phyloP scores from a whole-genome alignment of 2,797 vertebrate genomes.

The Dicrostonyx torquatus region DNA sequence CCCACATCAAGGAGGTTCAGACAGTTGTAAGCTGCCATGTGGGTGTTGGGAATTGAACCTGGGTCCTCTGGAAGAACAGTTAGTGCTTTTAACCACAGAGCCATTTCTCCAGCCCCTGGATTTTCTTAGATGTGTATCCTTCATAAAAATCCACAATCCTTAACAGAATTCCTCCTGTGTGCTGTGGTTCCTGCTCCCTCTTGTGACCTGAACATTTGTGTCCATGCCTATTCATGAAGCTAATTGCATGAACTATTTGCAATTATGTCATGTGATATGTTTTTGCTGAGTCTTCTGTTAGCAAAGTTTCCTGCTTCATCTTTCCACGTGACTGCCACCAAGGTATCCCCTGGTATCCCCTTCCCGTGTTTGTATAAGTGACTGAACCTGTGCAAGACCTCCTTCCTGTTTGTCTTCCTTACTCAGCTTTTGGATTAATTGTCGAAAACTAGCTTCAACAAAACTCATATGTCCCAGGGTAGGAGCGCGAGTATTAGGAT shows the following conservation, averaged over 20 bases:
- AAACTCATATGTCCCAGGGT: too few relatives aligned
- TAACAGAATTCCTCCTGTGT: not conserved
- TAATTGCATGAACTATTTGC: not conserved
- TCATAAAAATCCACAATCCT: not conserved
- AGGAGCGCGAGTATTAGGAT: too few relatives aligned
- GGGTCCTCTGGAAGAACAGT: too few relatives aligned
- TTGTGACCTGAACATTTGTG: not conserved
- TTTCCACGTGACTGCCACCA: not conserved
- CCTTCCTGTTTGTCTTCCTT: not conserved
- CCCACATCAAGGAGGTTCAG: too few relatives aligned
- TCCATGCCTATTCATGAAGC: not conserved
- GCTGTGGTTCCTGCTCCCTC: not conserved
- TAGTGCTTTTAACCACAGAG: too few relatives aligned
- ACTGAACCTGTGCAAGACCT: not conserved
- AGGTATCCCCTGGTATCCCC: too few relatives aligned
- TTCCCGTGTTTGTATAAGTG: not conserved
- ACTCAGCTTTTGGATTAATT: not conserved
- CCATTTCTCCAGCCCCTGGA: too few relatives aligned
- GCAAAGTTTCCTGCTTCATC: not conserved
- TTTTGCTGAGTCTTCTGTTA: not conserved
- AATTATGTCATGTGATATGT: not conserved
- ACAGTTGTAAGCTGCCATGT: too few relatives aligned
- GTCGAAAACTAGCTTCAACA: too few relatives aligned
- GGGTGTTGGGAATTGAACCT: too few relatives aligned
- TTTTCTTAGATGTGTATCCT: not conserved